Evolutionary conservation across 2,888 invertebrate genomes (phyloP).

Genomic region (Cremastinae sp.): DNA sequence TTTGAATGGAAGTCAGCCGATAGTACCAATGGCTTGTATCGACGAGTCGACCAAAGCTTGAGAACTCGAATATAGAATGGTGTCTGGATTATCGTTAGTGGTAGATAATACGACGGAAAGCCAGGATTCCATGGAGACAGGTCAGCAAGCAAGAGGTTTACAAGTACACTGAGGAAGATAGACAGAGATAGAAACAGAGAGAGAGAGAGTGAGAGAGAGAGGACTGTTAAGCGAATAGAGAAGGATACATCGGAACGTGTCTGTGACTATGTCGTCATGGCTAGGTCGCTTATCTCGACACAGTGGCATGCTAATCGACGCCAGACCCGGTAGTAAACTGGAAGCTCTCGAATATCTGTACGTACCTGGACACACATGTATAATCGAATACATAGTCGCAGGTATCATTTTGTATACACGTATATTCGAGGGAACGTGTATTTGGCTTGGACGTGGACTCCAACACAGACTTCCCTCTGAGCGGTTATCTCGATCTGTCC

Average conservation of each 20-base stretch:
- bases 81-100: conserved; percentile 70
- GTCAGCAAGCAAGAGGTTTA: conserved; percentile 47
- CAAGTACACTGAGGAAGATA: conserved; percentile 1
- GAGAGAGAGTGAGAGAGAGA: conserved; percentile 12
- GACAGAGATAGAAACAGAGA: conserved; percentile 13
- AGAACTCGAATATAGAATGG: conserved; percentile 22
- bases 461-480: conserved; percentile 47
- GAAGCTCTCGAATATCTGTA: conserved; percentile 46
- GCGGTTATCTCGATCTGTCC: conserved; percentile 76
- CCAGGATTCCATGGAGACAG: conserved; percentile 51
- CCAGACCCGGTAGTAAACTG: conserved; percentile 51
- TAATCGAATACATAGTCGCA: conserved; percentile 32
- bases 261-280: conserved; percentile 73
- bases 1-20: neutral
- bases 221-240: conserved; percentile 35
- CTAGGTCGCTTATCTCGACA: conserved; percentile 78
- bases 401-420: conserved; percentile 12
- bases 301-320: conserved; percentile 77
- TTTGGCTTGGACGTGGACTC: conserved; percentile 62
- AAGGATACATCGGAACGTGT: conserved; percentile 58
- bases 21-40: neutral
- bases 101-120: conserved; percentile 67
- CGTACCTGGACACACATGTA: conserved; percentile 45
- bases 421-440: conserved; percentile 6
- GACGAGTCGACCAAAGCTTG: neutral